phyloP scores from a whole-genome alignment of 2,888 invertebrate genomes.

The Epistrophe grossulariae region DNA sequence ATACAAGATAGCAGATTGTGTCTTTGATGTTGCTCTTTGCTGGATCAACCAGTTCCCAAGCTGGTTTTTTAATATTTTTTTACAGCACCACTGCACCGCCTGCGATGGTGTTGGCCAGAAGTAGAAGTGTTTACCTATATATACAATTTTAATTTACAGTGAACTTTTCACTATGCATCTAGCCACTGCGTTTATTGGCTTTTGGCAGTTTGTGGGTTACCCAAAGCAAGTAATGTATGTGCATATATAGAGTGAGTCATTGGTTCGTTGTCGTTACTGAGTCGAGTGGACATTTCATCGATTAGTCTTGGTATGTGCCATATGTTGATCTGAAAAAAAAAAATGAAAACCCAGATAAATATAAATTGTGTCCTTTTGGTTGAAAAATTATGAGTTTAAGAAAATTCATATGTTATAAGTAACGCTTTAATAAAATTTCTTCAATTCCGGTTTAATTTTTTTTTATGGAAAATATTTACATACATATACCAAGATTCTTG shows the following conservation, averaged over 20 bases:
- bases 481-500: too few relatives aligned
- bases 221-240: conserved; percentile 25
- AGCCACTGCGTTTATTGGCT: conserved; percentile 35
- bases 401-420: background rate
- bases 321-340: conserved; percentile 19
- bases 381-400: background rate
- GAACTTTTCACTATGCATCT: conserved; percentile 26
- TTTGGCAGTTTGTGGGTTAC: conserved; percentile 67
- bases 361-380: background rate
- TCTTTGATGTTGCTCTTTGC: conserved; percentile 35
- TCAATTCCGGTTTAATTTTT: background rate
- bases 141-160: conserved; percentile 30
- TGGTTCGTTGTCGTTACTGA: conserved; percentile 1
- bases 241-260: conserved; percentile 56
- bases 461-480: too few relatives aligned
- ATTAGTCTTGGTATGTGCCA: conserved; percentile 61
- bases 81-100: background rate
- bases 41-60: conserved; percentile 52
- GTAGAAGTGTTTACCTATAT: background rate
- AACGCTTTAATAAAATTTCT: background rate
- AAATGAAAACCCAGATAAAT: background rate
- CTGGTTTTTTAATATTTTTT: conserved; percentile 45
- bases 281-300: conserved; percentile 47
- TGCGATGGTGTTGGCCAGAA: conserved; percentile 10
- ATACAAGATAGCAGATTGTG: conserved; percentile 45